A percentile compares a stretch with the other conserved stretches of the same genome.
These are phyloP conservation scores for Drosophila grimshawi DNA, from an alignment of 1,140 invertebrate genomes.

Conservation along the genomic window DNA sequence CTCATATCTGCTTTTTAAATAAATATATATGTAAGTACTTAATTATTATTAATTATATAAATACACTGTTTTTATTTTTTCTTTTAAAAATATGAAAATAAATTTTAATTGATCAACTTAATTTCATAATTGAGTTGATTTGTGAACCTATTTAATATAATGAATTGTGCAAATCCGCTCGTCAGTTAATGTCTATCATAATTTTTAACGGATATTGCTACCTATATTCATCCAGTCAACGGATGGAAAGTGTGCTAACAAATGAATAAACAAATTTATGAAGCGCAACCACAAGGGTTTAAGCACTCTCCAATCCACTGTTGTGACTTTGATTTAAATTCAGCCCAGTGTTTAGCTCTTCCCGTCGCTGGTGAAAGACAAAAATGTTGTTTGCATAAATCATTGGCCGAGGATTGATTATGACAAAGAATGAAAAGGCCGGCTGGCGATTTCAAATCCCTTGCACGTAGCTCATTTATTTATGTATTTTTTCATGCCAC, in stretches of 20 bases:
- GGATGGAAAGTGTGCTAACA: conserved; percentile 41
- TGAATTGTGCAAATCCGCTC: no score
- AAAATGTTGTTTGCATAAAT: conserved; percentile 51
- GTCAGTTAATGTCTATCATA: no score
- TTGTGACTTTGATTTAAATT: conserved; percentile 40
- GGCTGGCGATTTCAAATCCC: conserved; percentile 30
- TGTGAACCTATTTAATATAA: no score
- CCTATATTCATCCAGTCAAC: no score
- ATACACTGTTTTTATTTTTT: no score
- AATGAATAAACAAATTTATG: conserved; percentile 79
- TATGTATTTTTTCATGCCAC: conserved; percentile 68
- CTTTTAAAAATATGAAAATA: no score
- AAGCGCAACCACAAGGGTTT: conserved; percentile 65
- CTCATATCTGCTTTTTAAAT: no score
- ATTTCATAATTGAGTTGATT: no score
- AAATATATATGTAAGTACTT: no score
- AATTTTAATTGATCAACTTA: no score
- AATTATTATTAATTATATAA: no score
- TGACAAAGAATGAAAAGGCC: conserved; percentile 36
- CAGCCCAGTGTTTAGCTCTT: conserved; percentile 23
- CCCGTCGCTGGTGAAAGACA: conserved; percentile 28
- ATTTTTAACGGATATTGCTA: not conserved
- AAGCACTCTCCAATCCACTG: conserved; percentile 44
- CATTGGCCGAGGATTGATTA: conserved; percentile 50
- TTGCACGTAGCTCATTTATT: conserved; percentile 78